Evolutionary conservation across 2,113 vertebrate species (phyloP).

Genomic region (Mugil cephalus): DNA sequence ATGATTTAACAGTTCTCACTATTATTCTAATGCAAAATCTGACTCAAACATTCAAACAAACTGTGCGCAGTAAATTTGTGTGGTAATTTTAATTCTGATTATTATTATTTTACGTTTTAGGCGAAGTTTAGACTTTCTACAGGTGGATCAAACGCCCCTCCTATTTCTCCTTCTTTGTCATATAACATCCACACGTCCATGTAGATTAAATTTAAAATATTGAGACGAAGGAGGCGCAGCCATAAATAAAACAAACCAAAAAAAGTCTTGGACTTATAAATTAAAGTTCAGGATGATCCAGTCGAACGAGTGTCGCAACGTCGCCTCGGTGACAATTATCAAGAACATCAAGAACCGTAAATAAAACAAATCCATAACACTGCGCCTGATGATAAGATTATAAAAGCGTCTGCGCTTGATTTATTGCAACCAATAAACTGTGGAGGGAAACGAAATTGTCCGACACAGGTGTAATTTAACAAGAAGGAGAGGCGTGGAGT

Average conservation of each 20-base stretch:
- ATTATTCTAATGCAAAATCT: constrained; percentile 6
- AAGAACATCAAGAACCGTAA: neutral
- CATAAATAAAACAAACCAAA: constrained; percentile 10
- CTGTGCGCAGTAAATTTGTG: neutral
- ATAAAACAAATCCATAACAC: constrained; percentile 20
- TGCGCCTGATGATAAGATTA: constrained; percentile 9
- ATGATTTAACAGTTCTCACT: neutral
- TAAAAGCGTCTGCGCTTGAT: neutral
- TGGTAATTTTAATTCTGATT: constrained; percentile 15
- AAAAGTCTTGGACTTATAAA: constrained; percentile 15
- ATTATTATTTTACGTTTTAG: neutral
- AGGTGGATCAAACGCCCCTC: neutral
- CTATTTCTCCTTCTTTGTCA: neutral
- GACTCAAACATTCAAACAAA: too few relatives aligned
- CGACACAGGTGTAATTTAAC: constrained; percentile 6
- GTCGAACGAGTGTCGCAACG: constrained; percentile 41
- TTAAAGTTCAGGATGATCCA: constrained; percentile 31
- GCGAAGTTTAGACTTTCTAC: constrained; percentile 3
- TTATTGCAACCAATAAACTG: neutral
- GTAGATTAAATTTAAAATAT: constrained; percentile 3
- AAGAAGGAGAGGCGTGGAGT: neutral
- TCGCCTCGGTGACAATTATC: constrained; percentile 37
- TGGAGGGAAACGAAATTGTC: constrained; percentile 3
- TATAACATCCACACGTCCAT: neutral
- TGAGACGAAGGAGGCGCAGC: neutral